Evolutionary conservation across 2,797 vertebrate genomes (phyloP).

Genomic region (Typhlichthys eigenmanni): DNA sequence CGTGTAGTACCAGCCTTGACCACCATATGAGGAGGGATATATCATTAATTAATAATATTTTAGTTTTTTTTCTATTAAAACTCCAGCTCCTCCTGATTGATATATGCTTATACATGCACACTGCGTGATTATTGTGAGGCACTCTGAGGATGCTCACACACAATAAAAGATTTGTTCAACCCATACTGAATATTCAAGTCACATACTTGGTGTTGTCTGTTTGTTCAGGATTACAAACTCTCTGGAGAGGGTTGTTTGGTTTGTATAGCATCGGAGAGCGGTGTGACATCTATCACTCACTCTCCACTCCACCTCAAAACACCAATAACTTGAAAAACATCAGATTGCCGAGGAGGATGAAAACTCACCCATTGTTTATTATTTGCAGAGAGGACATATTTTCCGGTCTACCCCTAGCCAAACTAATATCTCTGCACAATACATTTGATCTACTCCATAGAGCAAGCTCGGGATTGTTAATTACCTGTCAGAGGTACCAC

Average conservation of each 20-base stretch:
- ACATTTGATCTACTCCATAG: constrained; percentile 44
- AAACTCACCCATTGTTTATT: constrained; percentile 58
- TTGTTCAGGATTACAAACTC: constrained; percentile 8
- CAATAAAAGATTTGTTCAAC: no score
- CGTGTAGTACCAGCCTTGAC: no score
- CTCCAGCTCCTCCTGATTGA: no score
- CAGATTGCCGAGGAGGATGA: constrained; percentile 54
- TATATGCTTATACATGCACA: no score
- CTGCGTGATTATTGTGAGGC: no score
- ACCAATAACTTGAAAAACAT: constrained; percentile 65
- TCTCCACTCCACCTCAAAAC: constrained; percentile 50
- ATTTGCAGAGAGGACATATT: constrained; percentile 39
- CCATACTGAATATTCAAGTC: no score
- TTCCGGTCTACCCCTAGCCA: constrained; percentile 15
- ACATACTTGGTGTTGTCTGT: no score
- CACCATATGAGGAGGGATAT: no score
- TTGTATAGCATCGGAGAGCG: constrained; percentile 43
- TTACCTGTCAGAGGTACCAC: constrained; percentile 62
- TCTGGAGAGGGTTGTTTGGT: constrained; percentile 56
- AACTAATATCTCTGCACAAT: constrained; percentile 41
- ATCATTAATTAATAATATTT: no score
- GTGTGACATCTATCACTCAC: constrained; percentile 41
- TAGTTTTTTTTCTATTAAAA: no score
- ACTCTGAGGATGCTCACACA: no score
- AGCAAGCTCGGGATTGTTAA: constrained; percentile 59